phyloP scores from a whole-genome alignment of 2,113 vertebrate species.

The Lagopus muta region DNA sequence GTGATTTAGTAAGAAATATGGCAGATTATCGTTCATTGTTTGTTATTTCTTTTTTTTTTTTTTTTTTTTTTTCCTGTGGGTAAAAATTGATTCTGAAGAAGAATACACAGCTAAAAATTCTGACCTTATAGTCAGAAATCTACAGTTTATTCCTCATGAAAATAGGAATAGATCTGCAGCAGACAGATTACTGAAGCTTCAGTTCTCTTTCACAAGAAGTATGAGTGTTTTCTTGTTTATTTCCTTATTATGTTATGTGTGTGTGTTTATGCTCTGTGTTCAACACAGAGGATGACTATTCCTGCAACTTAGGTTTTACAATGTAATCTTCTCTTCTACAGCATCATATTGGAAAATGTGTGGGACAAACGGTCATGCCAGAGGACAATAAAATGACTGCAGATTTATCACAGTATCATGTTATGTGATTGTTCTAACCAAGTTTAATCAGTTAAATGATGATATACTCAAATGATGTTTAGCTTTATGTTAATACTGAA shows the following conservation, averaged over 20 bases:
- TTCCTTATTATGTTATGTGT: background rate
- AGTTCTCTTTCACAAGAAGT: background rate
- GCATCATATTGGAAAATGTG: background rate
- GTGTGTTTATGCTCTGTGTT: background rate
- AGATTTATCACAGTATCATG: background rate
- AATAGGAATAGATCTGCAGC: background rate
- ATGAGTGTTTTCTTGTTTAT: background rate
- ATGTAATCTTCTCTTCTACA: background rate
- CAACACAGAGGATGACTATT: background rate
- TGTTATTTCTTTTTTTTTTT: background rate
- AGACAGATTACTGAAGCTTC: background rate
- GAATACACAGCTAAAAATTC: background rate
- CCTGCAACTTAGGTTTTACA: background rate
- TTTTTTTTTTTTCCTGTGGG: rapidly evolving
- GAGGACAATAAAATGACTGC: background rate
- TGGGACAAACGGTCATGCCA: rapidly evolving
- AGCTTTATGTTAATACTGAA: background rate
- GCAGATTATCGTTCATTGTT: background rate
- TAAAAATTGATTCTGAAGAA: background rate
- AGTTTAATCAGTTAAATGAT: background rate
- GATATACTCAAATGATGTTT: background rate
- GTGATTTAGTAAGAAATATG: background rate
- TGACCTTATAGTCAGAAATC: background rate
- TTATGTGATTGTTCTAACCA: background rate
- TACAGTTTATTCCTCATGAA: background rate